phyloP scores from a whole-genome alignment of 64 coral and sea anemone species.

The Pocillopora damicornis region DNA sequence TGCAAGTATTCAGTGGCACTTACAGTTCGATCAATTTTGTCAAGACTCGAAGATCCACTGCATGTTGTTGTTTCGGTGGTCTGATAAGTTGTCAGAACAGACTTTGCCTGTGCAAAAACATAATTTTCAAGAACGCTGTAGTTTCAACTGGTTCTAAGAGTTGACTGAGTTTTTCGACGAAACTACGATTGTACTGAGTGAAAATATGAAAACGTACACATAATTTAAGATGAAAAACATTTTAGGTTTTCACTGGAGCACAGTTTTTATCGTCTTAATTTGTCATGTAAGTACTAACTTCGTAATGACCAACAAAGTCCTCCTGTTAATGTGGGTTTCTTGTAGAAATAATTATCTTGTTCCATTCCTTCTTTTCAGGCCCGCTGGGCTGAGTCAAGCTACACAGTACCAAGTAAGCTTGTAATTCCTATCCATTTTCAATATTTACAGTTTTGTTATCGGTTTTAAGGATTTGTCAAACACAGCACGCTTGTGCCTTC shows the following conservation, averaged over 20 bases:
- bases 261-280: conserved; percentile 7
- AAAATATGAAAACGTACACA: conserved; percentile 1
- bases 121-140: not conserved
- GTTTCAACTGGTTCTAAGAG: not conserved
- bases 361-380: not conserved
- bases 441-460: not conserved
- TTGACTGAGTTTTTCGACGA: not conserved
- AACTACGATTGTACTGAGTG: not conserved
- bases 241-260: not conserved
- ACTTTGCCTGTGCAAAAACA: not conserved
- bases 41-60: not conserved
- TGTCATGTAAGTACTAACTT: not conserved
- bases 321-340: not conserved
- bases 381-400: not conserved
- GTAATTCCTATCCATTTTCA: not conserved
- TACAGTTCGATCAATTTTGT: not conserved
- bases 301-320: not conserved
- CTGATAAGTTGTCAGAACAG: too few relatives aligned
- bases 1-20: not conserved
- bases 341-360: not conserved
- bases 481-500: too few relatives aligned
- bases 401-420: conserved; percentile 5
- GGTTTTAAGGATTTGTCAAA: not conserved
- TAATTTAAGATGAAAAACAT: not conserved
- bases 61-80: not conserved